Conservation (phyloP, 2,888 invertebrate species). For the Baccha elongata region DNA sequence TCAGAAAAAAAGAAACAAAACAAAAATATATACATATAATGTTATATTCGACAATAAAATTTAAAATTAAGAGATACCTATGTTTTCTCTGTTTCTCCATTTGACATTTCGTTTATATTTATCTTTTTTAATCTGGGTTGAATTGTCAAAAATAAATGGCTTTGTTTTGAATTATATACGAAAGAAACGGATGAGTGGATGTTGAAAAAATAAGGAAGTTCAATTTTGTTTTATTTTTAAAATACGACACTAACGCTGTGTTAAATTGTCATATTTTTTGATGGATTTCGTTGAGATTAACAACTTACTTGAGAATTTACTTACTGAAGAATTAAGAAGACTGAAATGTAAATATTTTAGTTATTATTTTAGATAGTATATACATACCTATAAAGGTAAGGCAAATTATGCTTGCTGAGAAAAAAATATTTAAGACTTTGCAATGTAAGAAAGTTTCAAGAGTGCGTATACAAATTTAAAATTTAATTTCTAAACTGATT, state of each 20-base stretch:
- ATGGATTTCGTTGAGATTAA: not conserved
- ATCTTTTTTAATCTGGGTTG: slow-evolving; percentile 69
- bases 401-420: no score
- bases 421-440: no score
- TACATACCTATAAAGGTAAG: no score
- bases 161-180: slow-evolving; percentile 30
- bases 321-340: no score
- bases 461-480: no score
- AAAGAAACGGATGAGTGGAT: not conserved
- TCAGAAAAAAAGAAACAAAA: not conserved
- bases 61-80: slow-evolving; percentile 53
- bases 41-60: slow-evolving; percentile 66
- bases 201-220: not conserved
- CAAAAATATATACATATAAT: not conserved
- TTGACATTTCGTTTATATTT: slow-evolving; percentile 56
- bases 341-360: no score
- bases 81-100: not conserved
- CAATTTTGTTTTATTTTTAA: not conserved
- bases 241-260: not conserved
- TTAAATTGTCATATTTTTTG: not conserved
- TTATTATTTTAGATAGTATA: no score
- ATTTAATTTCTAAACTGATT: no score
- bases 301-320: no score
- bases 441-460: no score
- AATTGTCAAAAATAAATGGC: slow-evolving; percentile 60